phyloP scores from a whole-genome alignment of 2,888 invertebrate genomes.

The Zaprionus obscuricornis region DNA sequence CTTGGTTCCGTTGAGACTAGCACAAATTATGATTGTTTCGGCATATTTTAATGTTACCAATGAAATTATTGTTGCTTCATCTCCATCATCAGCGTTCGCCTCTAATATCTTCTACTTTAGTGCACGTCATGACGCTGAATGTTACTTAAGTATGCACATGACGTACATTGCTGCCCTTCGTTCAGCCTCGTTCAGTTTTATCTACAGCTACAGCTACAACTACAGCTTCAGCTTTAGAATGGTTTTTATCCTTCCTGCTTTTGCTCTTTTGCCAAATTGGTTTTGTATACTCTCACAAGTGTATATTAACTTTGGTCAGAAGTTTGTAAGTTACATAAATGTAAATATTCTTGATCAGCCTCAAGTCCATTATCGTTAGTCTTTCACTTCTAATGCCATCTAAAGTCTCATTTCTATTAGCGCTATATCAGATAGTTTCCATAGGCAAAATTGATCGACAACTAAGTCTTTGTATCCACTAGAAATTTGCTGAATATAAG shows the following conservation, averaged over 20 bases:
- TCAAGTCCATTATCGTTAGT: no score
- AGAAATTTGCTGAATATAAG: no score
- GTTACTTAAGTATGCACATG: slow-evolving; percentile 63
- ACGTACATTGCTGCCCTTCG: slow-evolving; percentile 52
- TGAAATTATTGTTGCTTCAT: slow-evolving; percentile 72
- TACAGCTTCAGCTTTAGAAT: slow-evolving; percentile 26
- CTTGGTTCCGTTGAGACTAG: slow-evolving; percentile 9
- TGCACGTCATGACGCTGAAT: background rate
- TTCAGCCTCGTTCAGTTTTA: slow-evolving; percentile 45
- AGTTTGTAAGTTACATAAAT: no score
- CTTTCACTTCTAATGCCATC: no score
- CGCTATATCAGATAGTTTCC: no score
- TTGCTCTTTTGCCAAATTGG: slow-evolving; percentile 23
- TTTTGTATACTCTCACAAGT: slow-evolving; percentile 15
- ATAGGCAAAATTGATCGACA: no score
- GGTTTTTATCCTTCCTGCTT: slow-evolving; percentile 7
- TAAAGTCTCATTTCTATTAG: no score
- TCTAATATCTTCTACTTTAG: background rate
- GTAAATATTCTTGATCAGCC: no score
- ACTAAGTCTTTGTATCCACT: no score
- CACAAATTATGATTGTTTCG: slow-evolving; percentile 73
- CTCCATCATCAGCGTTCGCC: slow-evolving; percentile 3
- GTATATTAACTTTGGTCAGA: background rate
- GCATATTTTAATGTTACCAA: slow-evolving; percentile 78
- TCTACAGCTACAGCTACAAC: no score